Evolutionary conservation across 2,113 vertebrate genomes (phyloP), one percentile per base, ranked within the genome.

Genomic region (Centrocercus urophasianus): DNA sequence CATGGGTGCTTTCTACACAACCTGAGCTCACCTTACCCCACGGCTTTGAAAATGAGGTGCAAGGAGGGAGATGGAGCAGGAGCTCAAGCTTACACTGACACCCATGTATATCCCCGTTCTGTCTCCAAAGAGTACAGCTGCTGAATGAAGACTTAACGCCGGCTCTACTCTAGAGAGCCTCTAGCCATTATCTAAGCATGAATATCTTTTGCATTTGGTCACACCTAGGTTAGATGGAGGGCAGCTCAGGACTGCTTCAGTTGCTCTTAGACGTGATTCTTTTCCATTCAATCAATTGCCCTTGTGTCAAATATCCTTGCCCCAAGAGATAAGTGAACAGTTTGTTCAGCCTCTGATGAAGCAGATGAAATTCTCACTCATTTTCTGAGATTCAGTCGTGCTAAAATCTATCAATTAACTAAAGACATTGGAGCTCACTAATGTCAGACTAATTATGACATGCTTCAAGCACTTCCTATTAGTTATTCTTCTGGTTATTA

Each of bases 381-480:
- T 12, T 91, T 86, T 38, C 76, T 60, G 81, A 63, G 69, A 75
- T 38, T 48, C 76, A 72, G 2, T 76, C 5, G 1, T 54, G 81
- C 73, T 91, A 64, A 94, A 91, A 91, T 86, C 90, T 80, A 80
- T 91, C 95, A 94, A 93, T 94, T 95, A 94, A 69, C 90, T 80
- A 72, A 76, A 83, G 90, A 94, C 88, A 83, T 43, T 19, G 67
- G 84, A 86, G 84, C 77, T 74, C 72, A 64, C 84, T 95, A 93
- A 88, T 83, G 93, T 86, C 90, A 95, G 87, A 72, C 84, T 95
- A 94, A 95, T 95, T 94, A 91, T 91, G 90, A 80, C 42, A 86
- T 67, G 84, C 81, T 93, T 83, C 67, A 66, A 80, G 72, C 81
- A 36, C 84, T 89, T 93, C 81, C 88, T 88, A 63, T 94, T 76